Percentiles rank a stretch among this genome's conserved stretches.
Evolutionary conservation across 1,140 invertebrate genomes (phyloP).

Genomic region (Drosophila oshimai): DNA sequence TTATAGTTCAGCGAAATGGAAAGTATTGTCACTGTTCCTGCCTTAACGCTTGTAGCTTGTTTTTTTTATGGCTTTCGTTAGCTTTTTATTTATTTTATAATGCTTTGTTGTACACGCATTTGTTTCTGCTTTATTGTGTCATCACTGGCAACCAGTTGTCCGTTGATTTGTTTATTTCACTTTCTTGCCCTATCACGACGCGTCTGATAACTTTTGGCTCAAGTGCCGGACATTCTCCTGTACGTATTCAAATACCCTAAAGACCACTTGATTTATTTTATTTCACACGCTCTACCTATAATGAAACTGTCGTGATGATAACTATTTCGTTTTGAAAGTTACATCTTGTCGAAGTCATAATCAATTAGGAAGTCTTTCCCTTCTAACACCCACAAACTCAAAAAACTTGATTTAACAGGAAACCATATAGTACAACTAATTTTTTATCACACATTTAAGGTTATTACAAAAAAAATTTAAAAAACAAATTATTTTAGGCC

Average conservation of each 20-base stretch:
- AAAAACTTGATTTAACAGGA: background rate
- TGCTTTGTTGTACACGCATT: slow-evolving; percentile 13
- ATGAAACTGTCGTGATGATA: too few species aligned
- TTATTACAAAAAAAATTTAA: too few species aligned
- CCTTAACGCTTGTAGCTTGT: background rate
- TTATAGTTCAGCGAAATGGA: slow-evolving; percentile 42
- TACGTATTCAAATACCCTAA: background rate
- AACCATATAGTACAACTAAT: too few species aligned
- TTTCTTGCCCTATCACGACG: background rate
- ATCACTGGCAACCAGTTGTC: slow-evolving; percentile 1
- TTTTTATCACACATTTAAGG: too few species aligned
- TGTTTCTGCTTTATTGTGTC: slow-evolving; percentile 34
- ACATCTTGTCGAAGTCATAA: background rate
- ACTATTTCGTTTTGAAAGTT: background rate
- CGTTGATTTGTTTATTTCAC: slow-evolving; percentile 3
- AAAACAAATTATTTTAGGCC: too few species aligned
- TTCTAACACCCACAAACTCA: background rate
- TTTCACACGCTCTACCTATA: slow-evolving; percentile 2
- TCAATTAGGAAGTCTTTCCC: slow-evolving; percentile 4
- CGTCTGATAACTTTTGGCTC: background rate
- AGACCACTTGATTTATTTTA: background rate
- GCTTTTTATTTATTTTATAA: slow-evolving; percentile 26
- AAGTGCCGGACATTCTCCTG: background rate
- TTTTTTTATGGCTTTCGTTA: slow-evolving; percentile 32
- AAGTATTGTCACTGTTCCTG: slow-evolving; percentile 36